Percentiles rank a stretch among this genome's conserved stretches.
Evolutionary conservation across 2,888 invertebrate species (phyloP).

Genomic region (Rapana venosa): DNA sequence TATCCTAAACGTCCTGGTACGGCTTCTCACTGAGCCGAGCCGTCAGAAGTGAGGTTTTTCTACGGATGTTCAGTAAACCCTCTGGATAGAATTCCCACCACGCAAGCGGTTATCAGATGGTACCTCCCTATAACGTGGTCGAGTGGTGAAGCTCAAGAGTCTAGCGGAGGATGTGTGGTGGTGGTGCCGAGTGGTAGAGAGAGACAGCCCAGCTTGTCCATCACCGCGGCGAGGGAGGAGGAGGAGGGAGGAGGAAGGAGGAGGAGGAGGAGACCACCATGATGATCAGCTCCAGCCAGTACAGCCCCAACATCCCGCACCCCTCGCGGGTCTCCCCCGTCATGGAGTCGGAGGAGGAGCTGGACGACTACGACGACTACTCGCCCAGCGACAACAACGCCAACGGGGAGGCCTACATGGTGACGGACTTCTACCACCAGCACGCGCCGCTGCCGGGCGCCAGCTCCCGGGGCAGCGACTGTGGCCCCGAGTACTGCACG

Average conservation of each 20-base stretch:
- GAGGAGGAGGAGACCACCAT: neutral
- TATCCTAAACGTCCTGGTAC: too few relatives aligned
- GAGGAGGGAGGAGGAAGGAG: neutral
- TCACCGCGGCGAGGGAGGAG: too few relatives aligned
- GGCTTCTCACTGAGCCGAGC: too few relatives aligned
- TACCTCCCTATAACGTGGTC: too few relatives aligned
- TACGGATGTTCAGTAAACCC: neutral
- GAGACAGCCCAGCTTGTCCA: neutral
- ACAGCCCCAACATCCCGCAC: constrained; percentile 34
- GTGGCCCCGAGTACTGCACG: constrained; percentile 28
- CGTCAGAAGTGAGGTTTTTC: neutral
- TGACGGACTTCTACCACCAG: constrained; percentile 37
- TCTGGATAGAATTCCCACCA: neutral
- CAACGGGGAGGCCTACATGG: constrained; percentile 32
- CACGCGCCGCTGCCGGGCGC: neutral
- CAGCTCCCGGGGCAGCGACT: constrained; percentile 11
- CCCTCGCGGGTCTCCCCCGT: constrained; percentile 16
- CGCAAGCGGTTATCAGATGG: too few relatives aligned
- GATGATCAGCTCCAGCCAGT: constrained; percentile 36
- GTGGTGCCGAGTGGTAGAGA: neutral
- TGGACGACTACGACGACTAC: constrained; percentile 9
- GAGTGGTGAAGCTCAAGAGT: neutral
- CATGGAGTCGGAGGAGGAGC: constrained; percentile 28
- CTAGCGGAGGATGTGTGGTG: neutral
- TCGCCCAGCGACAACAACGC: constrained; percentile 26